Evolutionary conservation across 2,797 vertebrate species (phyloP).

Genomic region (Myotis pilosus): DNA sequence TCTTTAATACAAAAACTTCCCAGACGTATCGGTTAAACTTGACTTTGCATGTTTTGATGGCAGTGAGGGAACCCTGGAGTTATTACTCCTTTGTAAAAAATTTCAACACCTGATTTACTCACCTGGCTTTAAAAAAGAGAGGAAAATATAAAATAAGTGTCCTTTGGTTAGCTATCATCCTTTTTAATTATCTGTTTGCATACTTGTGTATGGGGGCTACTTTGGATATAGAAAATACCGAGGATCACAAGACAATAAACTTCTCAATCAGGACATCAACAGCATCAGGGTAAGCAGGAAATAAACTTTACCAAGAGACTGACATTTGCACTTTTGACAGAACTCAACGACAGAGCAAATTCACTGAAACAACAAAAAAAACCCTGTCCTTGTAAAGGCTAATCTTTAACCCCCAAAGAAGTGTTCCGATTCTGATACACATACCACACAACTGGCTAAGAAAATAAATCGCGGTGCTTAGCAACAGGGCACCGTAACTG

Average conservation of each 20-base stretch:
- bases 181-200: conserved; percentile 47
- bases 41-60: conserved; percentile 44
- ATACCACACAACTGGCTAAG: conserved; percentile 78
- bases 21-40: conserved; percentile 34
- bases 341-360: conserved; percentile 64
- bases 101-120: conserved; percentile 34
- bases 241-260: conserved; percentile 50
- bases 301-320: conserved; percentile 61
- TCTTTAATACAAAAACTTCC: conserved; percentile 19
- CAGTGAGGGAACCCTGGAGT: conserved; percentile 37
- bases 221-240: conserved; percentile 57
- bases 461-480: conserved; percentile 80
- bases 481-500: conserved; percentile 80
- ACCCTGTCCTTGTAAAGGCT: conserved; percentile 68
- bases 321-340: conserved; percentile 59
- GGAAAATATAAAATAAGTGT: conserved; percentile 36
- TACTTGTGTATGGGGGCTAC: conserved; percentile 36
- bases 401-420: conserved; percentile 73
- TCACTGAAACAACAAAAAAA: conserved; percentile 68
- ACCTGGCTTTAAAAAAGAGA: conserved; percentile 47
- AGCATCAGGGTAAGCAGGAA: conserved; percentile 53
- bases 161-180: conserved; percentile 45
- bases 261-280: conserved; percentile 38
- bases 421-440: conserved; percentile 70
- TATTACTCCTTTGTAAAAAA: conserved; percentile 38